Base-by-base conservation (phyloP, 2,888 invertebrate species). In the Deilephila elpenor region DNA sequence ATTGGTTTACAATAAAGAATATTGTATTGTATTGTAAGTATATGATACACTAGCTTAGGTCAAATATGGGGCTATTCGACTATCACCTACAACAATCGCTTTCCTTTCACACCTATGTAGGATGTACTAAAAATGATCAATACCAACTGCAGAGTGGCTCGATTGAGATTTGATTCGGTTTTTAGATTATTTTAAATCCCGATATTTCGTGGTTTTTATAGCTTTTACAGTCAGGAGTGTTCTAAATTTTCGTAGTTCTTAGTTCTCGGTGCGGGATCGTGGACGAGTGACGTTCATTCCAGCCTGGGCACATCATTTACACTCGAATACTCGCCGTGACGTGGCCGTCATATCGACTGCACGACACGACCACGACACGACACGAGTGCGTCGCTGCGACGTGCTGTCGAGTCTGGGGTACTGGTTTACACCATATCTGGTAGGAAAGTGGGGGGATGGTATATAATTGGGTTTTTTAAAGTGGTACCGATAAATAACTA, bases 221-320 rank as follows among this genome's bases (percentile, higher is more conserved):
- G 7, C 44, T 1, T n/a, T 44, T 3, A 3, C 2, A 14, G 11
- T 44, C 14, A 44, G 14, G 11, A 2, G 3, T 14, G 56, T 56
- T 44, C 56, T 56, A 56, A 19, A 56, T 56, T 19, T 70, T 53
- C 17, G 25, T 60, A 59, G 34, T 34, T 53, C 20, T 11, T 51
- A 19, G 61, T 29, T 34, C 7, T 44, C 37, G n/a, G n/a, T 71
- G 19, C 59, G 44, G 6, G 37, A 25, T 44, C 51, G 44, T 19
- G 29, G 8, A 19, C 61, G 32, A 62, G 17, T 59, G 67, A 64
- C 53, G 72, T 67, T 64, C 37, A 59, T 72, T 34, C 59, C 37
- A 19, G 72, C 19, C 56, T 67, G 17, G 64, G 72, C 62, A 72
- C 59, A 72, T 67, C 67, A 32, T 72, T 67, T 32, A 67, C 72